phyloP scores from a whole-genome alignment of 1,140 invertebrate species.

The Saxidomus purpurata region DNA sequence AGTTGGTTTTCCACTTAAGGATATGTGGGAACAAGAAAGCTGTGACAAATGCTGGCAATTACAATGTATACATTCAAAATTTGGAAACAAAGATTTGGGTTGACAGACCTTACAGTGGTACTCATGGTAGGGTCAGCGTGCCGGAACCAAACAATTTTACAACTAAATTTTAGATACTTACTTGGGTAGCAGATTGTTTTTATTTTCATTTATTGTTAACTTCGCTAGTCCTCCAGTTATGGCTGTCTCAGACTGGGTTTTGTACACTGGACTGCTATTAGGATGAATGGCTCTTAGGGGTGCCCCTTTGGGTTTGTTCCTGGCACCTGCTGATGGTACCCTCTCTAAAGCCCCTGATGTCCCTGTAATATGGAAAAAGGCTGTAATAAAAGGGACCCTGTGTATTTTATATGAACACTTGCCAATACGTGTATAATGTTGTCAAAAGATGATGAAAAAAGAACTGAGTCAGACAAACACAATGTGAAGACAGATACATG shows the following conservation, averaged over 20 bases:
- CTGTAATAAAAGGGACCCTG: not conserved
- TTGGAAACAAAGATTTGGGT: too few relatives aligned
- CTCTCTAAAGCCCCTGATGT: conserved; percentile 59
- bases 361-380: conserved; percentile 48
- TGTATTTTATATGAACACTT: not conserved
- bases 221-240: conserved; percentile 44
- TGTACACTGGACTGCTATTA: conserved; percentile 76
- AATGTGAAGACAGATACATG: too few relatives aligned
- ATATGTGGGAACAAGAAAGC: too few relatives aligned
- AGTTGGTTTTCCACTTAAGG: too few relatives aligned
- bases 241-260: conserved; percentile 71
- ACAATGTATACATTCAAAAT: too few relatives aligned
- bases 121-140: too few relatives aligned
- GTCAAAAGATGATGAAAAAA: not conserved
- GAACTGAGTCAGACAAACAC: too few relatives aligned
- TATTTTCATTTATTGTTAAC: conserved; percentile 53
- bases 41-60: too few relatives aligned
- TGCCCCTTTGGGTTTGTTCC: conserved; percentile 53
- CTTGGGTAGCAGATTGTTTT: conserved; percentile 36
- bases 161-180: too few relatives aligned
- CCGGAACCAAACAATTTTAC: too few relatives aligned
- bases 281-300: conserved; percentile 70
- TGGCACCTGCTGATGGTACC: conserved; percentile 66
- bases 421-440: not conserved
- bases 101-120: too few relatives aligned